These are phyloP conservation scores for Malthinus seriepunctatus DNA, from an alignment of 2,888 invertebrate species.

Conservation along the genomic window DNA sequence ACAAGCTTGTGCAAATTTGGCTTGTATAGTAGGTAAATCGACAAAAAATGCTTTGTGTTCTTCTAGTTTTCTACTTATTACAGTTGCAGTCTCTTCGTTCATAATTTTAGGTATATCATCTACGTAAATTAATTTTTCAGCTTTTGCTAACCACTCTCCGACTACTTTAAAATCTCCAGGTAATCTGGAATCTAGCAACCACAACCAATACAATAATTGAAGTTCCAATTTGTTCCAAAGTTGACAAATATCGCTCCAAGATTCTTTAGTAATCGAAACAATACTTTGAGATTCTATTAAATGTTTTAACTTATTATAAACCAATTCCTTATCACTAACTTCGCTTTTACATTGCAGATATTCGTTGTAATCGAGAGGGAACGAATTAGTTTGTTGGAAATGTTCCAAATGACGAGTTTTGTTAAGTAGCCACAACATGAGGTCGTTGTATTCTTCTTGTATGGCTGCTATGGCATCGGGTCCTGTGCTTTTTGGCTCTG, in stretches of 20 bases:
- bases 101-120: constrained; percentile 82
- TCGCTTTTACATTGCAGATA: constrained; percentile 79
- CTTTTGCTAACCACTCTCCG: constrained; percentile 89
- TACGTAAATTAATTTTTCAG: constrained; percentile 78
- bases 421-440: constrained; percentile 81
- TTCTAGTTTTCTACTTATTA: constrained; percentile 85
- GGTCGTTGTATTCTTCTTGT: constrained; percentile 78
- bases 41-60: constrained; percentile 90
- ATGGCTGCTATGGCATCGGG: constrained; percentile 75
- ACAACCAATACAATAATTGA: constrained; percentile 84
- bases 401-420: constrained; percentile 78
- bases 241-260: constrained; percentile 82
- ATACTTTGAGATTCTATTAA: constrained; percentile 80
- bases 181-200: constrained; percentile 82
- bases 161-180: constrained; percentile 85
- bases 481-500: constrained; percentile 79
- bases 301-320: constrained; percentile 77
- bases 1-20: constrained; percentile 77
- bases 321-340: constrained; percentile 70
- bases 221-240: constrained; percentile 82
- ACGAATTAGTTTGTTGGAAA: constrained; percentile 72
- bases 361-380: constrained; percentile 80
- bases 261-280: constrained; percentile 79
- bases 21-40: constrained; percentile 75
- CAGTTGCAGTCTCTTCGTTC: constrained; percentile 87